Base-by-base conservation (phyloP, 2,797 vertebrate genomes). In the Rhinophrynus dorsalis region DNA sequence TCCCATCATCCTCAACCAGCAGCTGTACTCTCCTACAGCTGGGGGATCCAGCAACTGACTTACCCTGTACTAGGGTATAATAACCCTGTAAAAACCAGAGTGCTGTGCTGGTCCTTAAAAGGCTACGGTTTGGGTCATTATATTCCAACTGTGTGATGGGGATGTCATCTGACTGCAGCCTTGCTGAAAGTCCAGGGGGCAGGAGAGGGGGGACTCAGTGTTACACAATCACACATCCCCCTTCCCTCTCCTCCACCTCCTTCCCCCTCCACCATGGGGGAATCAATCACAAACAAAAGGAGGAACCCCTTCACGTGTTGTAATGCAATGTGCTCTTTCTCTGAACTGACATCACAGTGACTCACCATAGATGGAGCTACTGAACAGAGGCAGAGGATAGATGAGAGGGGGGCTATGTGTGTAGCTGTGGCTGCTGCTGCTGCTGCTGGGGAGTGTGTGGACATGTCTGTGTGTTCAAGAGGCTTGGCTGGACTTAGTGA, bases 301-400 rank as follows among this genome's bases (percentile, higher is more conserved):
- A 68, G 67, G 67, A 62, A 40, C 58, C 68, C 78, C n/a, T n/a
- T 74, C 20, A 59, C 72, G 76, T 76, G 75, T 77, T 62, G 83
- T 79, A 82, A 68, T 80, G 80, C 81, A 81, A 82, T 77, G 73
- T 47, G 24, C 72, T 67, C 79, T 48, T 74, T 66, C 81, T 51
- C 79, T 55, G 67, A 62, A 54, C 37, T 62, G 56, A 83, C 84
- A 86, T 87, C 84, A 86, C 44, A 21, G 30, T 24, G 68, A 60
- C 69, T 70, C 70, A 80, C 83, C 80, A 81, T 77, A 83, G 84
- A 84, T 80, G 85, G 83, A 76, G 79, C 81, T 74, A 80, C 74
- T 76, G 81, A 77, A 84, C 55, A 78, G 81, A 37, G 79, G 45
- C 15, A 48, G 58, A 21, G 21, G 57, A 17, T 4, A 8, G 47